A percentile compares a stretch with the other conserved stretches of the same genome.
Conservation (phyloP, 2,888 invertebrate species). For the Trachelus iudaicus region DNA sequence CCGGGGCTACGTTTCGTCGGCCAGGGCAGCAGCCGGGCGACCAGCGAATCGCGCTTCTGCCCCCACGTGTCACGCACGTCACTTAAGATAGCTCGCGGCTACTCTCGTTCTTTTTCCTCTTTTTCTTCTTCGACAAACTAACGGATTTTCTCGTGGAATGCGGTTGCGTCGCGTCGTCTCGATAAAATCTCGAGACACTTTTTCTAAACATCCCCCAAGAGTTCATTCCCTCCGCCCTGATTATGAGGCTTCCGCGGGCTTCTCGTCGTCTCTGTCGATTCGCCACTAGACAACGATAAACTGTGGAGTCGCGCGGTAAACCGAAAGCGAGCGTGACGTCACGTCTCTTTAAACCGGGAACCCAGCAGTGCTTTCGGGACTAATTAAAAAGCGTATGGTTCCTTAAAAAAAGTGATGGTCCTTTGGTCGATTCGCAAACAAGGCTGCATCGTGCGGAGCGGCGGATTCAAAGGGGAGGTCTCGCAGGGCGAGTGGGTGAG, state of each 20-base stretch:
- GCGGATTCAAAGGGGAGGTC: conserved; percentile 36
- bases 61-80: neutral
- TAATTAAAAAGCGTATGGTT: conserved; percentile 55
- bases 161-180: neutral
- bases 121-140: neutral
- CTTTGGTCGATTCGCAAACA: conserved; percentile 58
- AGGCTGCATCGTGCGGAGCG: conserved; percentile 35
- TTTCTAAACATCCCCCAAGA: neutral
- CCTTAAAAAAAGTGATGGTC: conserved; percentile 41
- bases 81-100: too few relatives aligned
- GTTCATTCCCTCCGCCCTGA: neutral
- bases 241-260: too few relatives aligned
- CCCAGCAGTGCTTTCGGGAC: conserved; percentile 21
- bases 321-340: neutral
- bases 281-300: neutral
- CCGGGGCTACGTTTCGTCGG: neutral
- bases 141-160: neutral
- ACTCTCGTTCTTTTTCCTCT: neutral
- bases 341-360: neutral
- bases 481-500: conserved; percentile 8
- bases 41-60: neutral
- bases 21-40: neutral
- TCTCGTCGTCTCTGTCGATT: neutral
- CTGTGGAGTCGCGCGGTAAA: too few relatives aligned
- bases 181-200: neutral